phyloP scores from a whole-genome alignment of 30 jellyfish, hydroid and myxozoan species.

The Aurelia coerulea region DNA sequence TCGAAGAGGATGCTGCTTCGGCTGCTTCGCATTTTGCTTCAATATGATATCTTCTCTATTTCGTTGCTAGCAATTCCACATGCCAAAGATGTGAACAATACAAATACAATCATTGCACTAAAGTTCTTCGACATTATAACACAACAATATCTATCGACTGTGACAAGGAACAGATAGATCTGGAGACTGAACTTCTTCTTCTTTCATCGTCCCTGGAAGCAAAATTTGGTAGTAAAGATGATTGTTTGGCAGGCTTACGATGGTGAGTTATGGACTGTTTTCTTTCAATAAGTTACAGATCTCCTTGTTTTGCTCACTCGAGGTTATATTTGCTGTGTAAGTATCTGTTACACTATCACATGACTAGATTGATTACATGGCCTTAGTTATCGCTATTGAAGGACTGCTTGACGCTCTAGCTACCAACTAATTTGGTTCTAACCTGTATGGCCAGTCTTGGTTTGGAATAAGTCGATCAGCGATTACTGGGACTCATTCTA shows the following conservation, averaged over 20 bases:
- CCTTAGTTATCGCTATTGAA: too few relatives aligned
- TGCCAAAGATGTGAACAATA: slow-evolving; percentile 38
- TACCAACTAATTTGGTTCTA: too few relatives aligned
- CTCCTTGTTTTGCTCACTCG: too few relatives aligned
- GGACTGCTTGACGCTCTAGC: too few relatives aligned
- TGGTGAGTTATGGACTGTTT: slow-evolving; percentile 18
- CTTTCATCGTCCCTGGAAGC: slow-evolving; percentile 33
- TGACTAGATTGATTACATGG: too few relatives aligned
- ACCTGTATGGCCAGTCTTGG: too few relatives aligned
- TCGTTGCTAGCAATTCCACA: background rate
- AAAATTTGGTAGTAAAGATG: slow-evolving; percentile 30
- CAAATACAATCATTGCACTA: slow-evolving; percentile 34
- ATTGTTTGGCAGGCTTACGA: slow-evolving; percentile 52
- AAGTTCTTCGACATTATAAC: slow-evolving; percentile 17
- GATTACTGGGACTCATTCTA: too few relatives aligned
- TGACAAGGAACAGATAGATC: background rate
- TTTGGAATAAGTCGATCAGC: too few relatives aligned
- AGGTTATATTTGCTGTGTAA: too few relatives aligned
- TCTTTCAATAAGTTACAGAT: too few relatives aligned
- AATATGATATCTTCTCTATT: too few relatives aligned
- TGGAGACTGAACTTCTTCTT: slow-evolving; percentile 26
- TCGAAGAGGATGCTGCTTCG: background rate
- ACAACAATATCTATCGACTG: slow-evolving; percentile 32
- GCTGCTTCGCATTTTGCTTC: background rate
- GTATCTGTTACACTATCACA: too few relatives aligned